Conservation (phyloP, 2,888 invertebrate genomes). For the Acronicta aceris region DNA sequence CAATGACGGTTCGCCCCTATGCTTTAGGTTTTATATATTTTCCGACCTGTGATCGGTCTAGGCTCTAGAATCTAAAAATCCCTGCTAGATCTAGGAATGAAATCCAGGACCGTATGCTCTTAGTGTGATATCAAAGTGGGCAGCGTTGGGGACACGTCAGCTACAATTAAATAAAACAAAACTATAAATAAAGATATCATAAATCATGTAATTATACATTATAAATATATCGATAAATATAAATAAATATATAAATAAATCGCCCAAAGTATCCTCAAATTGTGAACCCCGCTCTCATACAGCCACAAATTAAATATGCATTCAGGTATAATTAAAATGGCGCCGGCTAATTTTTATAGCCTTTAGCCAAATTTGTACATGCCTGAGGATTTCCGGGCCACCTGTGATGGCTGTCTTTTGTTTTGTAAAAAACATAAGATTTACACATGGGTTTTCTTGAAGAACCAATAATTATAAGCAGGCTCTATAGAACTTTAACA, state of each 20-base stretch:
- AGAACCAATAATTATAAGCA: neutral
- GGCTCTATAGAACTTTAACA: too few relatives aligned
- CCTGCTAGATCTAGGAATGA: too few relatives aligned
- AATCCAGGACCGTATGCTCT: too few relatives aligned
- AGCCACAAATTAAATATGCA: conserved; percentile 29
- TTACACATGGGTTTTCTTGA: conserved; percentile 14
- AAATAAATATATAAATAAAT: too few relatives aligned
- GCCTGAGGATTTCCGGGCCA: conserved; percentile 63
- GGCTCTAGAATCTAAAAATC: too few relatives aligned
- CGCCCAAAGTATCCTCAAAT: conserved; percentile 1
- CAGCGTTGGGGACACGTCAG: too few relatives aligned
- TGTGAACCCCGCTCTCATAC: neutral
- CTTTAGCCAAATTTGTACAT: conserved; percentile 61
- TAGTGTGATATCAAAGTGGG: too few relatives aligned
- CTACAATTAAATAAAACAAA: too few relatives aligned
- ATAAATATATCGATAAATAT: too few relatives aligned
- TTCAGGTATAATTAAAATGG: conserved; percentile 36
- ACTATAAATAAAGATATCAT: neutral
- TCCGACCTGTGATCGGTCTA: too few relatives aligned
- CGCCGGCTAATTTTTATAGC: conserved; percentile 59
- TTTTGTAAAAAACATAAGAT: conserved; percentile 8
- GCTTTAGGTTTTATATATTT: too few relatives aligned
- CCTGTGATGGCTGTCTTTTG: conserved; percentile 49
- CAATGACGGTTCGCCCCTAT: too few relatives aligned
- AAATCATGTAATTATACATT: neutral